Evolutionary conservation across 2,113 vertebrate genomes (phyloP).

Genomic region (Pluvianellus socialis): DNA sequence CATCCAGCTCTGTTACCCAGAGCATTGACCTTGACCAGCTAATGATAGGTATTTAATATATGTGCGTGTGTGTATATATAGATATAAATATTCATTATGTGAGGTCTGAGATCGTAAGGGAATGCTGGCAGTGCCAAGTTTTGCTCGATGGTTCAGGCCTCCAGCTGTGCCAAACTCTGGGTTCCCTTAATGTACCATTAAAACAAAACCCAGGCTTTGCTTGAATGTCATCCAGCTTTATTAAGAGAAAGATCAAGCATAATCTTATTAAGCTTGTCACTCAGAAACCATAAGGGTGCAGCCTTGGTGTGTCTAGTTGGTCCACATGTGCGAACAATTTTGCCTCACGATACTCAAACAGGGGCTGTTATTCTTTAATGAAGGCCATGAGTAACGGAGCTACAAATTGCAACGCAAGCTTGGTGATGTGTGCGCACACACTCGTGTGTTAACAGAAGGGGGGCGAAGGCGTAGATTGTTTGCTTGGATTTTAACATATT

Average conservation of each 20-base stretch:
- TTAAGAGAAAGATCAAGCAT: conserved; percentile 57
- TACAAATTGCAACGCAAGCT: not conserved
- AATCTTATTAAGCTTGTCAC: conserved; percentile 67
- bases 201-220: conserved; percentile 40
- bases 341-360: conserved; percentile 1
- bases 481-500: conserved; percentile 34
- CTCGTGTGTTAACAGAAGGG: not conserved
- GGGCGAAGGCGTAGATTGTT: not conserved
- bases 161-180: conserved; percentile 54
- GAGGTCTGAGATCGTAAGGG: not conserved
- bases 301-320: conserved; percentile 28
- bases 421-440: not conserved
- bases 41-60: conserved; percentile 57
- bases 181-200: conserved; percentile 40
- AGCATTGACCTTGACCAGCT: conserved; percentile 52
- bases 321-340: conserved; percentile 51
- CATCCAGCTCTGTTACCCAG: conserved; percentile 21
- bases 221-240: conserved; percentile 65
- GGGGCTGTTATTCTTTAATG: conserved; percentile 48
- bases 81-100: conserved; percentile 63
- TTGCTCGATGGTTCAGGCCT: not conserved
- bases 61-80: not conserved
- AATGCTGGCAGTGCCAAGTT: conserved; percentile 51
- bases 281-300: conserved; percentile 45
- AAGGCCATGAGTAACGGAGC: conserved; percentile 6